Evolutionary conservation across 2,888 invertebrate genomes (phyloP).

Genomic region (Tinea pellionella): DNA sequence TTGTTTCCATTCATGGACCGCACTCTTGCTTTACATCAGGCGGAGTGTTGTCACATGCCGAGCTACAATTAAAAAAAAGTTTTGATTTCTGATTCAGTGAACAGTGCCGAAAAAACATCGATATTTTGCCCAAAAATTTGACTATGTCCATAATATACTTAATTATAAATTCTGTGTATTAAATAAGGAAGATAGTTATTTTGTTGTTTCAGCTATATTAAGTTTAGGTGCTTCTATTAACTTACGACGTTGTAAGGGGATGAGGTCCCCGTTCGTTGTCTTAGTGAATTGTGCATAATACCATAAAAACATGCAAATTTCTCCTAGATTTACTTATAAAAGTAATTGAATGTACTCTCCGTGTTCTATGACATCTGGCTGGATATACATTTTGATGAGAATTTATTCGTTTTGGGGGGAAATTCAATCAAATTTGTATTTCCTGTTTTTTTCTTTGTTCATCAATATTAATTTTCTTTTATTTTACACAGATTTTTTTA

Average conservation of each 20-base stretch:
- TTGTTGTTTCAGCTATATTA: not conserved
- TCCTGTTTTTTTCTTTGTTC: not conserved
- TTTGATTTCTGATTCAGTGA: too few species aligned
- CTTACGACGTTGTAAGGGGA: not conserved
- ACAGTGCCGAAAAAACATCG: too few species aligned
- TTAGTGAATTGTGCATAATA: not conserved
- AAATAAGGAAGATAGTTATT: not conserved
- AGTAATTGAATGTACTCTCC: constrained; percentile 54
- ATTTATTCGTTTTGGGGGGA: constrained; percentile 27
- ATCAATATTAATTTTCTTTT: too few species aligned
- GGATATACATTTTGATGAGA: constrained; percentile 46
- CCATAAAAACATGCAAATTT: constrained; percentile 59
- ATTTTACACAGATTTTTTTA: not conserved
- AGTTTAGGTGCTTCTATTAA: not conserved
- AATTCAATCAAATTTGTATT: not conserved
- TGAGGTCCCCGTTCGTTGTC: not conserved
- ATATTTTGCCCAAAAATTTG: too few species aligned
- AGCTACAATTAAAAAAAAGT: too few species aligned
- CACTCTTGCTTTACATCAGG: too few species aligned
- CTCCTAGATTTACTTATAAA: constrained; percentile 49
- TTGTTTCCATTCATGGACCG: too few species aligned
- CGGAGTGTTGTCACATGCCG: too few species aligned
- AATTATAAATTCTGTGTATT: not conserved
- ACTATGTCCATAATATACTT: too few species aligned
- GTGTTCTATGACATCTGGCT: constrained; percentile 42